Base-by-base conservation (phyloP, 2,113 vertebrate genomes). In the Trogon melanurus region DNA sequence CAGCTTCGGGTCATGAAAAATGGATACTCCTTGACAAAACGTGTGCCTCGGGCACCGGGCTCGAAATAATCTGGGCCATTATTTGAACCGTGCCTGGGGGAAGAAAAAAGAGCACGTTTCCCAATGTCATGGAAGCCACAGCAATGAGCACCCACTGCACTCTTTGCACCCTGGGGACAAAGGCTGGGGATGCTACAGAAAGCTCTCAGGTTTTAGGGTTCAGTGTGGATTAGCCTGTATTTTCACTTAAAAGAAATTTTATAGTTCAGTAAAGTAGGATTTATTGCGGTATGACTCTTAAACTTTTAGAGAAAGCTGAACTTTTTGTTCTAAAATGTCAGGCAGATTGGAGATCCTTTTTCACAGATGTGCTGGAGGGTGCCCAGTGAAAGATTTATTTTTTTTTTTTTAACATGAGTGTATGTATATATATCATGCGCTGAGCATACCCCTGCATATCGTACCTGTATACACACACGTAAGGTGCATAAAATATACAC, bases 101-200 rank as follows among this genome's bases (percentile, higher is more conserved):
- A 36, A 41, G 11, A 41, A 41, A 25, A 50, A 34, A 51, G 57
- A 34, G 6, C 30, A 1, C 3, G 10, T 60, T 47, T 47, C 23
- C n/a, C 21, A 10, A 1, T 38, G 20, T 25, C 25, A 13, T 7
- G 17, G 5, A 26, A 54, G 29, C 18, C n/a, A 5, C 4, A 1
- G 27, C 1, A 0, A 6, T n/a, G 56, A 54, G 50, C 41, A 18
- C 26, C 48, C 32, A 1, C 34, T 32, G 73, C 17, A 16, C 45
- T 29, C 32, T 2, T 44, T 48, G 2, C 6, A 0, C 32, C 2
- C n/a, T 32, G 29, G 45, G 22, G 32, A 13, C 26, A 29, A 26
- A 20, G n/a, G 6, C 17, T 23, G 8, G 61, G 73, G 66, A 3
- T 23, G 60, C 19, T 8, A 34, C 22, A 38, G 67, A 34, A 27